Conservation (phyloP, 1,140 invertebrate genomes). For the Bombus waltoni region DNA sequence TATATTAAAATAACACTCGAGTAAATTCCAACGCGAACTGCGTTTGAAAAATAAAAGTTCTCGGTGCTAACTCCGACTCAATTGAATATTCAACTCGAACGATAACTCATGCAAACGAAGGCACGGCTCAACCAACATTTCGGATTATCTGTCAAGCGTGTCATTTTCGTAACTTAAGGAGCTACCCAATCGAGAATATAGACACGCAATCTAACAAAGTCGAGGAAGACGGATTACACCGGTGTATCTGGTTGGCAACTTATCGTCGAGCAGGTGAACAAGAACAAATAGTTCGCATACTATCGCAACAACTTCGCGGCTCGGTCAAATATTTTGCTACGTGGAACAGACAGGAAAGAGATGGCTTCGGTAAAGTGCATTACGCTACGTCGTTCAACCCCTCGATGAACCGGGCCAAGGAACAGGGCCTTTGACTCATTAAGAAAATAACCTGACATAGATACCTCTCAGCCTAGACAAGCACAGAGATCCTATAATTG, state of each 20-base stretch:
- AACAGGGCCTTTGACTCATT: constrained; percentile 26
- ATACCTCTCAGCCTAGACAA: background rate
- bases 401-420: background rate
- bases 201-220: background rate
- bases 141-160: background rate
- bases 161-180: constrained; percentile 4
- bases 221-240: background rate
- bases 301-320: constrained; percentile 13
- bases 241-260: background rate
- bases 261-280: constrained; percentile 4
- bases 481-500: background rate
- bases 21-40: too few species aligned
- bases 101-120: background rate
- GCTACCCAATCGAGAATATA: constrained; percentile 7
- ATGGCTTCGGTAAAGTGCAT: constrained; percentile 33
- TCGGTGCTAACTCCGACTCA: too few species aligned
- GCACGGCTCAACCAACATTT: too few species aligned
- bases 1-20: too few species aligned
- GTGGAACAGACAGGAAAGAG: background rate
- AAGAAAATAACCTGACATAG: constrained; percentile 34
- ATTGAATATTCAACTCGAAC: too few species aligned
- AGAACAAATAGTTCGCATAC: constrained; percentile 15
- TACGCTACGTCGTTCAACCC: constrained; percentile 28
- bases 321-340: constrained; percentile 10
- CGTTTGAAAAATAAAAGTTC: too few species aligned